Conservation (phyloP, 2,888 invertebrate genomes). For the Lasioglossum oenotherae region DNA sequence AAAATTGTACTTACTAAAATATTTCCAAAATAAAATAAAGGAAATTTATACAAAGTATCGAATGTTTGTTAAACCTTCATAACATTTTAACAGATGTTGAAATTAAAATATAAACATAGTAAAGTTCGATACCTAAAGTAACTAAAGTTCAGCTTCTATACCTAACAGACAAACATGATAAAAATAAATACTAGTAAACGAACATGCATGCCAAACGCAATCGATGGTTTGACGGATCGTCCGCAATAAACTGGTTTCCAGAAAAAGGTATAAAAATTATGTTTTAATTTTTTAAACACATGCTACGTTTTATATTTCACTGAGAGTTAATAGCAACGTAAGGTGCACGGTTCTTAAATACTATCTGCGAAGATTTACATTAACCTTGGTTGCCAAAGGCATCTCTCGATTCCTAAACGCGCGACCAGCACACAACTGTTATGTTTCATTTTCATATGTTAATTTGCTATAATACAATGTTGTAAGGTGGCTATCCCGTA, state of each 20-base stretch:
- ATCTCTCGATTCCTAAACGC: not conserved
- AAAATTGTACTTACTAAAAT: too few relatives aligned
- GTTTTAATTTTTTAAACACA: not conserved
- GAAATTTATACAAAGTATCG: too few relatives aligned
- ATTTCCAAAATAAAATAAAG: too few relatives aligned
- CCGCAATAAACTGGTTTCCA: not conserved
- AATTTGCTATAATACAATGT: slow-evolving; percentile 9
- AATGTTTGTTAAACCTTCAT: too few relatives aligned
- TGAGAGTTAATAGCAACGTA: not conserved
- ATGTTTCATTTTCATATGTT: not conserved
- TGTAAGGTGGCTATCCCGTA: not conserved
- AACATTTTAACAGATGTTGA: too few relatives aligned
- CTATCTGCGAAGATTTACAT: not conserved
- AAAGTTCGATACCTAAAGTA: too few relatives aligned
- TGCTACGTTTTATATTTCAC: not conserved
- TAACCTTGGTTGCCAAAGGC: not conserved
- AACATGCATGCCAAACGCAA: not conserved
- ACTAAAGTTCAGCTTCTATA: too few relatives aligned
- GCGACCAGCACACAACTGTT: not conserved
- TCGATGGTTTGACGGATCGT: too few relatives aligned
- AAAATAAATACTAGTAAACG: not conserved
- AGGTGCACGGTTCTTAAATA: not conserved
- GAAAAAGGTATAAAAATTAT: not conserved
- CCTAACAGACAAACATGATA: too few relatives aligned
- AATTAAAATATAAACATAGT: too few relatives aligned